Conservation (phyloP, 2,113 vertebrate genomes). For the Nettapus auritus region DNA sequence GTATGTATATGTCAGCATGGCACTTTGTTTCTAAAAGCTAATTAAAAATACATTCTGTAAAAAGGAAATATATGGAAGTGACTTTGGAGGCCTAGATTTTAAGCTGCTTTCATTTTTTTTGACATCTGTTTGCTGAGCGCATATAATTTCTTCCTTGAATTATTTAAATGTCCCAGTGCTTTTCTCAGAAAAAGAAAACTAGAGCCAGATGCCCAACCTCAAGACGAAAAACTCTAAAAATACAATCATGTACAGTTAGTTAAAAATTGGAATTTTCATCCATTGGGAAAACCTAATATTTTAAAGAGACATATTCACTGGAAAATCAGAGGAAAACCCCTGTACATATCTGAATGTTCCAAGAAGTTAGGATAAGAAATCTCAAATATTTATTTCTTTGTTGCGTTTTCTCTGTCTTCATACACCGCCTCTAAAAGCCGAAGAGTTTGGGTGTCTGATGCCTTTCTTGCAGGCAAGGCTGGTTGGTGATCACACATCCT, state of each 20-base stretch:
- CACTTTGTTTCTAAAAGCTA: slow-evolving; percentile 52
- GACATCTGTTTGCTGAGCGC: slow-evolving; percentile 18
- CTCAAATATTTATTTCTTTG: neutral
- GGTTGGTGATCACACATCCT: neutral
- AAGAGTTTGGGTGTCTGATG: neutral
- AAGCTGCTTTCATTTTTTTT: slow-evolving; percentile 34
- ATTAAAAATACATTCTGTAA: slow-evolving; percentile 64
- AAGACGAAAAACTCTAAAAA: neutral
- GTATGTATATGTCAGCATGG: neutral
- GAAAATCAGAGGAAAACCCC: neutral
- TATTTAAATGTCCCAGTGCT: slow-evolving; percentile 47
- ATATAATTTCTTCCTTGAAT: slow-evolving; percentile 53
- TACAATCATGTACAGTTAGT: neutral
- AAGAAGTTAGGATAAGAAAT: neutral
- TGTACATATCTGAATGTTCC: neutral
- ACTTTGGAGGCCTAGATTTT: slow-evolving; percentile 48
- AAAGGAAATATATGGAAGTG: slow-evolving; percentile 31
- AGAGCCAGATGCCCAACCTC: slow-evolving; percentile 9
- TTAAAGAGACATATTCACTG: neutral
- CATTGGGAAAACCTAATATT: neutral
- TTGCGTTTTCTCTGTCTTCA: neutral
- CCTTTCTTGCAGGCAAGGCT: neutral
- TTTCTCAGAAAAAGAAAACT: slow-evolving; percentile 41
- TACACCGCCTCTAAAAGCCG: neutral
- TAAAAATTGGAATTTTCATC: neutral